Evolutionary conservation across 2,888 invertebrate species (phyloP), one percentile per base, ranked within the genome.

Genomic region (Heterodera filipjevi): DNA sequence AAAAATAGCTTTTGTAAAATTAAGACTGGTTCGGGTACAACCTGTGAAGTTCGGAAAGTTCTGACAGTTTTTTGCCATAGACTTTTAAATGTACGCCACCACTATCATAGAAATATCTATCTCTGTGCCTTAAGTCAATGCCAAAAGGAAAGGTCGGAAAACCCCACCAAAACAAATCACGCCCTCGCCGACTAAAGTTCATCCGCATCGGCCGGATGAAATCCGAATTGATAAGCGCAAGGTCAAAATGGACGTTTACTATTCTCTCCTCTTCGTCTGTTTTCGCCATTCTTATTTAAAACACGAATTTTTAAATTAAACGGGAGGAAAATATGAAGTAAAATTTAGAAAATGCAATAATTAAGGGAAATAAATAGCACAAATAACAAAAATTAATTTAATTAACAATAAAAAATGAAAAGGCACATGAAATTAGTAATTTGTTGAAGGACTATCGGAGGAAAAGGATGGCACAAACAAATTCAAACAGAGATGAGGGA

Each of bases 161-260:
- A 53, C 1, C 53, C 53, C 53, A 59, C 59, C 59, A 59, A 12
- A 27, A 59, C 10, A 59, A 27, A 27, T 59, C 59, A 27, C 72
- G 19, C 5, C 46, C 72, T 44, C 64, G 39, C 68, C 76, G 30
- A 22, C 39, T 19, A 10, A 68, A 68, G 33, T 68, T n/a, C 32
- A 68, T 68, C 6, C 68, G 30, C n/a, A 76, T 46, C 8, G 76
- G 76, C 12, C 32, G 22, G 22, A 76, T 39, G 44, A 44, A 76
- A 3, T 46, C 27, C 66, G 76, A 76, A 14, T 39, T 30, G 22
- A 27, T 27, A 12, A 76, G n/a, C 6, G 5, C 39, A 19, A 68
- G 66, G 27, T 76, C 68, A 35, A 76, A 68, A 12, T 35, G 33
- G 19, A 76, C 76, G 27, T 35, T 66, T 66, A 68, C n/a, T 22